Evolutionary conservation across 1,140 invertebrate genomes (phyloP).

Genomic region (Lamellibrachia luymesi): DNA sequence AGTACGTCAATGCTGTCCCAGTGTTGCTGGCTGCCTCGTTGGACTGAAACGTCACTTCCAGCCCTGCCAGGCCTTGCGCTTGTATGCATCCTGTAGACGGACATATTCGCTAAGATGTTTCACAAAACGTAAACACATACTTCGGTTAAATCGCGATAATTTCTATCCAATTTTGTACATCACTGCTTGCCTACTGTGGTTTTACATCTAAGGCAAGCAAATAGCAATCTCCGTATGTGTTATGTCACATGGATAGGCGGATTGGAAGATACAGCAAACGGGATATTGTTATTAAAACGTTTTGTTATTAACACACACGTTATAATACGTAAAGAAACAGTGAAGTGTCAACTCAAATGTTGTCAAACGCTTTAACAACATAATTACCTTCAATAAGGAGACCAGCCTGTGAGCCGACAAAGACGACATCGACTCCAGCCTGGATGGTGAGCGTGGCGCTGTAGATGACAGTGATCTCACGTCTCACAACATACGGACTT

Average conservation of each 20-base stretch:
- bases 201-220: too few species aligned
- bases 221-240: too few species aligned
- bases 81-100: not conserved
- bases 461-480: not conserved
- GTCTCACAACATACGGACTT: slow-evolving; percentile 15
- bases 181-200: too few species aligned
- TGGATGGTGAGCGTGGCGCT: slow-evolving; percentile 13
- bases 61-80: not conserved
- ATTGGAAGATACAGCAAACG: too few species aligned
- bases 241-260: too few species aligned
- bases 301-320: not conserved
- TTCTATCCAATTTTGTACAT: not conserved
- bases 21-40: not conserved
- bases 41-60: not conserved
- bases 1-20: not conserved
- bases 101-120: not conserved
- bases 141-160: not conserved
- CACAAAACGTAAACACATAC: not conserved
- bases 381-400: slow-evolving; percentile 12
- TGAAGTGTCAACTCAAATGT: not conserved
- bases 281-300: too few species aligned
- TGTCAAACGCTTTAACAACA: not conserved
- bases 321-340: not conserved
- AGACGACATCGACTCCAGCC: slow-evolving; percentile 20
- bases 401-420: not conserved